Conservation (phyloP, 2,113 vertebrate genomes). For the Ginglymostoma cirratum region DNA sequence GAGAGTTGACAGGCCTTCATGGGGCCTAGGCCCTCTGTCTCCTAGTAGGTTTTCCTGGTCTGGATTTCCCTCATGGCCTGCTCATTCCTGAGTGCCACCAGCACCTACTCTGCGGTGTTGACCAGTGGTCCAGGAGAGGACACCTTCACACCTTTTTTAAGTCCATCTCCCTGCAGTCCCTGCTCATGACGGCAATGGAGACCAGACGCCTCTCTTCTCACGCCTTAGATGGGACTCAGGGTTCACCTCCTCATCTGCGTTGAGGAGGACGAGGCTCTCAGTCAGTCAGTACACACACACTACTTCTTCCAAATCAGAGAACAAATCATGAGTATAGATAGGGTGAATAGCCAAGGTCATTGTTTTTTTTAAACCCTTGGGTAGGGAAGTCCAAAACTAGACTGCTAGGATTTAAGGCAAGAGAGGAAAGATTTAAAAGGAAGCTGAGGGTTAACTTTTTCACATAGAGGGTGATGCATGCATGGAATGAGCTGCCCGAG, state of each 20-base stretch:
- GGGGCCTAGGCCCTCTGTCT: not conserved
- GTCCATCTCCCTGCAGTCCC: slow-evolving; percentile 87
- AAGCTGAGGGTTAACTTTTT: too few relatives aligned
- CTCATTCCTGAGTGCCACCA: slow-evolving; percentile 91
- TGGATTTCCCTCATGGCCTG: slow-evolving; percentile 82
- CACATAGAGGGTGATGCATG: too few relatives aligned
- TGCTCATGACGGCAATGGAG: slow-evolving; percentile 96
- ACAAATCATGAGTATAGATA: too few relatives aligned
- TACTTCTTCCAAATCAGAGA: slow-evolving; percentile 87
- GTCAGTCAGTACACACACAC: slow-evolving; percentile 80
- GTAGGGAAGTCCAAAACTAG: too few relatives aligned
- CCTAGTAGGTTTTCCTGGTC: slow-evolving; percentile 58
- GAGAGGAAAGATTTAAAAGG: too few relatives aligned
- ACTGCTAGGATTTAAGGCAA: too few relatives aligned
- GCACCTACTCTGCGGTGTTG: slow-evolving; percentile 75
- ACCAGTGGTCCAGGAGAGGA: slow-evolving; percentile 85
- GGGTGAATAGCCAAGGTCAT: too few relatives aligned
- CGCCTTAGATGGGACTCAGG: slow-evolving; percentile 86
- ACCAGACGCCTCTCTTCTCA: slow-evolving; percentile 89
- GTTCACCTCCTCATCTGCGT: slow-evolving; percentile 79
- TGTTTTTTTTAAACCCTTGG: too few relatives aligned
- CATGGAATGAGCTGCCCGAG: too few relatives aligned
- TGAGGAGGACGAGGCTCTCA: slow-evolving; percentile 82
- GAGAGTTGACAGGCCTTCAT: not conserved
- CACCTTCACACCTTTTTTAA: slow-evolving; percentile 77